Evolutionary conservation across 1,140 invertebrate genomes (phyloP), one percentile per base, ranked within the genome.

Genomic region (Drosophila santomea): DNA sequence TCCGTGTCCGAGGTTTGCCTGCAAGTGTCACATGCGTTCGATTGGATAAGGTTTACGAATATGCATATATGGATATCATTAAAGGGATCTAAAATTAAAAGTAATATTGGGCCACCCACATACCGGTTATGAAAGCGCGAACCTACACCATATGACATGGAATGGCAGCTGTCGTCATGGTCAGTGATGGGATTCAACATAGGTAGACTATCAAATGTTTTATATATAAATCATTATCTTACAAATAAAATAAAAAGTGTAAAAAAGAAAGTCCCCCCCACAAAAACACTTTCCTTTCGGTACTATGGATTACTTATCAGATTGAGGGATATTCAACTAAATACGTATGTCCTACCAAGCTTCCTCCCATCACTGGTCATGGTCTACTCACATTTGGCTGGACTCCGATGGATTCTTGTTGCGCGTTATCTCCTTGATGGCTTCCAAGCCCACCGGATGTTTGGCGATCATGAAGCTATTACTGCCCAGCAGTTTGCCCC

Each of bases 1-100:
- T 92, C 91, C 51, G 91, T 92, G 55, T 92, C 91, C 67, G 90
- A 91, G 20, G 90, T 92, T 91, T 92, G 91, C 91, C 91, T 92
- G 44, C 10, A 76, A 72, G 23, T 14, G 8, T 17, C 10, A 17
- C 14, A 17, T 44, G 10, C 8, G 35, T 10, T 15, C 3, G 8
- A 50, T 50, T 10, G 8, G n/a, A n/a, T 48, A 48, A 15, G 23
- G 14, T 17, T 17, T n/a, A 6, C 23, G 2, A 8, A 32, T 32
- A 8, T 7, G 7, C 6, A 7, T 8, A n/a, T 3, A 4, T 4
- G 23, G 3, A 25, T 3, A 8, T 23, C 3, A 10, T 14, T 5
- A 4, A 5, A 10, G 0, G 7, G 2, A n/a, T 25, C 11, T 43
- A 63, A 44, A n/a, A n/a, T 28, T 15, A 20, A 17, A 51, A 17